These are phyloP conservation scores for Calameuta idolon DNA, from an alignment of 2,888 invertebrate species.

Conservation along the genomic window DNA sequence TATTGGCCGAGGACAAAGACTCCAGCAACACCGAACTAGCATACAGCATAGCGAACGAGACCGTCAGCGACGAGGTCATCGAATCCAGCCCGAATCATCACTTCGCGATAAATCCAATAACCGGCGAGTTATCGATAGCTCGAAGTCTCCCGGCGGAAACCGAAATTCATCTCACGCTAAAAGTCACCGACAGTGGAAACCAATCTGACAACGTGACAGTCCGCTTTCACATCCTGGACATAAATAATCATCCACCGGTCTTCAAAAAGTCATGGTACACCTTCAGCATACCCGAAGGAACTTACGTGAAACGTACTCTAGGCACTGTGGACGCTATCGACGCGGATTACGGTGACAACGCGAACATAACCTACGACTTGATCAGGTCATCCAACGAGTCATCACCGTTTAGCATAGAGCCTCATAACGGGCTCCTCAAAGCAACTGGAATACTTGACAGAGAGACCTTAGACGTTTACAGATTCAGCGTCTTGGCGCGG, in stretches of 20 bases:
- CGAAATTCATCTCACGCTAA: slow-evolving; percentile 80
- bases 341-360: slow-evolving; percentile 83
- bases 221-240: slow-evolving; percentile 80
- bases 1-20: slow-evolving; percentile 81
- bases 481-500: slow-evolving; percentile 78
- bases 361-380: slow-evolving; percentile 78
- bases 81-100: slow-evolving; percentile 71
- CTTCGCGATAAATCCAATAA: slow-evolving; percentile 81
- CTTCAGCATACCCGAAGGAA: slow-evolving; percentile 85
- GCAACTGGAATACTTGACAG: slow-evolving; percentile 84
- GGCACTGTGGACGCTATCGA: slow-evolving; percentile 85
- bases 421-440: slow-evolving; percentile 76
- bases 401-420: slow-evolving; percentile 75
- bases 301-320: slow-evolving; percentile 77
- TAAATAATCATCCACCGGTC: slow-evolving; percentile 87
- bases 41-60: slow-evolving; percentile 73
- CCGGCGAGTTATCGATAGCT: slow-evolving; percentile 81
- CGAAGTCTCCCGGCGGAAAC: slow-evolving; percentile 80
- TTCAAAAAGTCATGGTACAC: slow-evolving; percentile 87
- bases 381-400: slow-evolving; percentile 65
- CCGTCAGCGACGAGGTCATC: slow-evolving; percentile 70
- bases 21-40: slow-evolving; percentile 78
- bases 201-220: slow-evolving; percentile 78
- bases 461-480: slow-evolving; percentile 78
- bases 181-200: slow-evolving; percentile 82